Evolutionary conservation across 2,888 invertebrate species (phyloP).

Genomic region (Leuctra nigra): DNA sequence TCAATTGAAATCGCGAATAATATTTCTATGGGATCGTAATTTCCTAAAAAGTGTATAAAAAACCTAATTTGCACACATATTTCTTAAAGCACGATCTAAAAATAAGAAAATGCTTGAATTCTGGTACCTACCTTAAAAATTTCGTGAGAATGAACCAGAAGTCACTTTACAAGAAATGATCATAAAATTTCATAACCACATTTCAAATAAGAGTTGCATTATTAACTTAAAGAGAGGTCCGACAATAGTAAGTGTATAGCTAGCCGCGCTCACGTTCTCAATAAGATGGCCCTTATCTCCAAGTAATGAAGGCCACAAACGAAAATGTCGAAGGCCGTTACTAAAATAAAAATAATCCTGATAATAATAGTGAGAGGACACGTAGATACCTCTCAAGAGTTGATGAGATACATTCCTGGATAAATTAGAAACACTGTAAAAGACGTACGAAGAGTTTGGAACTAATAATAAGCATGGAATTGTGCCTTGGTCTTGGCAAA

Average conservation of each 20-base stretch:
- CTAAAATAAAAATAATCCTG: constrained; percentile 4
- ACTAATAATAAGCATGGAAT: neutral
- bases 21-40: no score
- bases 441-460: neutral
- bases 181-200: neutral
- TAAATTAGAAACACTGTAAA: constrained; percentile 11
- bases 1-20: no score
- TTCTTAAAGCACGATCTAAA: no score
- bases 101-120: no score
- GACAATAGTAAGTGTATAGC: constrained; percentile 1
- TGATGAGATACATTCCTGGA: constrained; percentile 15
- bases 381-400: no score
- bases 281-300: constrained; percentile 7
- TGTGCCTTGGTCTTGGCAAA: neutral
- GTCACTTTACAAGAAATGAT: neutral
- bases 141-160: neutral
- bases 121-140: no score
- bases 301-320: constrained; percentile 16
- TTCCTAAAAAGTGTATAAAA: no score
- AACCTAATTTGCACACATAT: no score
- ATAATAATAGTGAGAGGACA: constrained; percentile 14
- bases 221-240: no score
- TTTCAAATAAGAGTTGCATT: no score
- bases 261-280: constrained; percentile 9
- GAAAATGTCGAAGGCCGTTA: constrained; percentile 14